Evolutionary conservation across 2,797 vertebrate genomes (phyloP), one percentile per base, ranked within the genome.

Genomic region (Acridotheres tristis): DNA sequence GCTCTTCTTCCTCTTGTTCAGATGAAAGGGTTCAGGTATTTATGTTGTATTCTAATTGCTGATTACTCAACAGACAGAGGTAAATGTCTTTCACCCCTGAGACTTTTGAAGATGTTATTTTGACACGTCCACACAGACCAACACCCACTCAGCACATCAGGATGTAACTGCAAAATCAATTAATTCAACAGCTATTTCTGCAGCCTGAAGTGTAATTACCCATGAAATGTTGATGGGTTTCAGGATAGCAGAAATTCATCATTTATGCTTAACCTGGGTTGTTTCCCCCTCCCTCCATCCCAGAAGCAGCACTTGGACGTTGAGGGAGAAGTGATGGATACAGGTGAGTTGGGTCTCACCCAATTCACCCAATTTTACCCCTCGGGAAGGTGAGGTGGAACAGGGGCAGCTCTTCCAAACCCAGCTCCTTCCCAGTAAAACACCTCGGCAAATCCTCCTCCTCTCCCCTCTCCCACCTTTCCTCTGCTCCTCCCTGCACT

Each of bases 151-250:
- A 55, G 66, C 83, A 43, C 88, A 67, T 69, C 15, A 50, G 80
- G 61, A 79, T 73, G 50, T 8, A 68, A 78, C 67, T 63, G 91
- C n/a, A 91, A 91, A 94, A 96, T 73, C 88, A 81, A 91, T 91
- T 91, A 84, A 89, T 89, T 63, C 76, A 83, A 68, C 89, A 88
- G 89, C 55, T 62, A 95, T 82, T 90, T 78, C 82, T 85, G 68
- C 76, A 91, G 62, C 61, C 82, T 54, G 4, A 82, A 61, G 69
- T 27, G 53, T 91, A 96, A 95, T 88, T 81, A 75, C 73, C 79
- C 82, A 23, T 62, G 63, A 86, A 93, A 91, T 7, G 62, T 32
- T 89, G 84, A 73, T 29, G 75, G 20, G 30, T 90, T 86, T 86
- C 80, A 71, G 67, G 53, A 76, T 18, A 85, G 76, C 38, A 88